Percentiles rank a stretch among this genome's conserved stretches.
Evolutionary conservation across 2,888 invertebrate species (phyloP).

Genomic region (Rhagonycha fulva): DNA sequence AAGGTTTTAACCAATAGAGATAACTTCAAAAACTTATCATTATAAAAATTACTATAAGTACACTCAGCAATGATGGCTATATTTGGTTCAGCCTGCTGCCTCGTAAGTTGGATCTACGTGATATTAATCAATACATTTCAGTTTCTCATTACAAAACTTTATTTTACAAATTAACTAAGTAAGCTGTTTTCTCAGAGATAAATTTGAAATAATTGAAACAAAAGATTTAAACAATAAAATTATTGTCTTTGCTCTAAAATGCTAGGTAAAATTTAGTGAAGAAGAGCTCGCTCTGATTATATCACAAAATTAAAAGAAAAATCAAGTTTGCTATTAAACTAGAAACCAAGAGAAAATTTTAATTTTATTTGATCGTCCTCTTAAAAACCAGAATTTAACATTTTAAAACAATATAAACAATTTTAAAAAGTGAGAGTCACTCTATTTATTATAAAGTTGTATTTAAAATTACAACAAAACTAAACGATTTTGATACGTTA

Average conservation of each 20-base stretch:
- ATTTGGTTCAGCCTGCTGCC: too few relatives aligned
- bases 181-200: too few relatives aligned
- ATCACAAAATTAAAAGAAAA: neutral
- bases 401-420: neutral
- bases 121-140: too few relatives aligned
- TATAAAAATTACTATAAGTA: too few relatives aligned
- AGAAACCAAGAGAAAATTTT: neutral
- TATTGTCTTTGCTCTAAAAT: too few relatives aligned
- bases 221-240: neutral
- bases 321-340: neutral
- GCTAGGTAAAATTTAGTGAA: neutral
- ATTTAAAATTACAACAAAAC: neutral
- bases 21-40: too few relatives aligned
- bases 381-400: neutral
- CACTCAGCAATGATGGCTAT: too few relatives aligned
- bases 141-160: too few relatives aligned
- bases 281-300: neutral
- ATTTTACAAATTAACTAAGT: too few relatives aligned
- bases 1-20: too few relatives aligned
- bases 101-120: too few relatives aligned
- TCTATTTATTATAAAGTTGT: neutral
- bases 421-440: neutral
- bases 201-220: too few relatives aligned
- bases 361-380: neutral
- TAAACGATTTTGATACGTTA: constrained; percentile 5